These are phyloP conservation scores for Cecropterus lyciades DNA, from an alignment of 1,140 invertebrate genomes.

Conservation along the genomic window DNA sequence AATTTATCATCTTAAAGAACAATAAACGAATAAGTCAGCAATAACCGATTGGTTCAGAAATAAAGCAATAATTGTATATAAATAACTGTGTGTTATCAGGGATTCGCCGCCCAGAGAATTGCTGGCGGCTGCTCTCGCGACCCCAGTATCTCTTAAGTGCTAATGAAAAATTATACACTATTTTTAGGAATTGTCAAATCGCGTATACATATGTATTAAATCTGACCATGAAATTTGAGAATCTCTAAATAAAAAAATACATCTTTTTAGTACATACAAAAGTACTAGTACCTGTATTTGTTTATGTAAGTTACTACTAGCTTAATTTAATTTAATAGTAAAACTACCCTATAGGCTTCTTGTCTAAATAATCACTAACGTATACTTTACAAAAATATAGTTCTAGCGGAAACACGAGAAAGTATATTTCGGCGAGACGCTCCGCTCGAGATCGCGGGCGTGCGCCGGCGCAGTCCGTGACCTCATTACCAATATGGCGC, in stretches of 20 bases:
- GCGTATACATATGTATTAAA: no score
- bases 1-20: not conserved
- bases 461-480: slow-evolving; percentile 67
- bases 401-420: slow-evolving; percentile 22
- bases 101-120: slow-evolving; percentile 9
- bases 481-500: slow-evolving; percentile 68
- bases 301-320: no score
- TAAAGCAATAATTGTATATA: slow-evolving; percentile 25
- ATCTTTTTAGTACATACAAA: no score
- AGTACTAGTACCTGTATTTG: no score
- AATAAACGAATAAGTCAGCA: no score
- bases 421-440: slow-evolving; percentile 27
- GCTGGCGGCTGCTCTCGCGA: not conserved
- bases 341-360: no score
- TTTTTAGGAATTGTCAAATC: not conserved
- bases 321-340: no score
- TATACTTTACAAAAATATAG: slow-evolving; percentile 2
- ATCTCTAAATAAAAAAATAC: no score
- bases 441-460: slow-evolving; percentile 33
- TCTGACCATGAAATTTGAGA: no score
- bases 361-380: no score
- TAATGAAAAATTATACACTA: not conserved
- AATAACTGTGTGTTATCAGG: slow-evolving; percentile 21
- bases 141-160: not conserved
- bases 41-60: slow-evolving; percentile 17